Conservation (phyloP, 2,888 invertebrate species). For the Synanthedon tipuliformis region DNA sequence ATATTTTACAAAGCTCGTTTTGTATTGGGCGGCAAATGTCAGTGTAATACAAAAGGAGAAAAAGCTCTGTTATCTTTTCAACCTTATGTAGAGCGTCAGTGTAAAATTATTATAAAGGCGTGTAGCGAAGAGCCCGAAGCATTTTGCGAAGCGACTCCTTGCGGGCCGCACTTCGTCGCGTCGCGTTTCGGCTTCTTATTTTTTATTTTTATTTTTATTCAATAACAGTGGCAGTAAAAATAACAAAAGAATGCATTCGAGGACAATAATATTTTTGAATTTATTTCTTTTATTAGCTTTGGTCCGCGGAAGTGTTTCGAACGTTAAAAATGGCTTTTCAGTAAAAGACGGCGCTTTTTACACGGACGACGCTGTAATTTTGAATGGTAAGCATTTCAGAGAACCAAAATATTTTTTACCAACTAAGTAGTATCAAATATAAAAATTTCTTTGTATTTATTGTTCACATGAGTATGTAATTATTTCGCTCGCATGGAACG, state of each 20-base stretch:
- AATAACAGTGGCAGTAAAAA: constrained; percentile 10
- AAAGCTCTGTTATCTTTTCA: constrained; percentile 63
- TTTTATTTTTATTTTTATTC: constrained; percentile 25
- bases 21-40: constrained; percentile 38
- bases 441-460: neutral
- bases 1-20: constrained; percentile 43
- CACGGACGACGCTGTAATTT: constrained; percentile 58
- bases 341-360: constrained; percentile 49
- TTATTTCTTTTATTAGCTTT: constrained; percentile 34
- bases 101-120: constrained; percentile 65
- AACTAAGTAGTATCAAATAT: neutral
- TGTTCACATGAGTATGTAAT: too few species aligned
- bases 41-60: constrained; percentile 51
- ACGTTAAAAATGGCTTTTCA: constrained; percentile 42
- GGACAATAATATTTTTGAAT: constrained; percentile 33
- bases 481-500: too few species aligned
- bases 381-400: constrained; percentile 47
- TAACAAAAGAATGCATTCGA: constrained; percentile 27
- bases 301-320: constrained; percentile 37
- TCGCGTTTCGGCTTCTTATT: constrained; percentile 17
- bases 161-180: constrained; percentile 51
- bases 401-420: neutral
- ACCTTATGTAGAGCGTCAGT: constrained; percentile 55
- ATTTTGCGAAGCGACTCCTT: constrained; percentile 65
- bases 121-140: constrained; percentile 42